A percentile compares a stretch with the other conserved stretches of the same genome.
These are phyloP conservation scores for Heliconius congener DNA, from an alignment of 1,140 invertebrate genomes.

Conservation along the genomic window DNA sequence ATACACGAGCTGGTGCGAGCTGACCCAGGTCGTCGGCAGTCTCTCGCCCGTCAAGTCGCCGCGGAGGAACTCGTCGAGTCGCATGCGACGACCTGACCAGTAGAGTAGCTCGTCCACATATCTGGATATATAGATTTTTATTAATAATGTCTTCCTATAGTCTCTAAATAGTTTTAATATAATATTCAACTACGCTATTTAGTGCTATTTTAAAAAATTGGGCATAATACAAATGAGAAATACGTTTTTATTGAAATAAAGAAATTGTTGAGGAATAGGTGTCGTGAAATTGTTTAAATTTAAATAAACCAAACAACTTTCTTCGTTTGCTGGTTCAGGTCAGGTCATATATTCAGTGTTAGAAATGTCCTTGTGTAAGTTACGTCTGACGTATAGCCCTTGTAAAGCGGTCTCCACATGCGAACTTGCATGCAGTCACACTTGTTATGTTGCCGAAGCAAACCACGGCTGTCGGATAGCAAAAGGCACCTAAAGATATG, in stretches of 20 bases:
- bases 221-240: neutral
- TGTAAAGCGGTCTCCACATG: conserved; percentile 39
- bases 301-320: neutral
- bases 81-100: conserved; percentile 91
- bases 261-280: neutral
- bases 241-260: neutral
- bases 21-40: conserved; percentile 89
- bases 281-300: neutral
- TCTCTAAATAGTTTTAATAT: too few relatives aligned
- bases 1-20: conserved; percentile 89
- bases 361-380: conserved; percentile 14
- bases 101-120: conserved; percentile 93
- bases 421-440: conserved; percentile 42
- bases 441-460: conserved; percentile 19
- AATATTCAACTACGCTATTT: too few relatives aligned
- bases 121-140: conserved; percentile 45
- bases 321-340: neutral
- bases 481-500: conserved; percentile 31
- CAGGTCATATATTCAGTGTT: conserved; percentile 14
- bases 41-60: conserved; percentile 88
- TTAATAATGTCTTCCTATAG: neutral
- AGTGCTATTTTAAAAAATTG: neutral
- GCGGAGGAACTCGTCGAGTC: conserved; percentile 89
- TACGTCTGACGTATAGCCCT: conserved; percentile 30
- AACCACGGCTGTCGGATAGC: conserved; percentile 24